Evolutionary conservation across 2,888 invertebrate genomes (phyloP).

Genomic region (Ormyrus rosae): DNA sequence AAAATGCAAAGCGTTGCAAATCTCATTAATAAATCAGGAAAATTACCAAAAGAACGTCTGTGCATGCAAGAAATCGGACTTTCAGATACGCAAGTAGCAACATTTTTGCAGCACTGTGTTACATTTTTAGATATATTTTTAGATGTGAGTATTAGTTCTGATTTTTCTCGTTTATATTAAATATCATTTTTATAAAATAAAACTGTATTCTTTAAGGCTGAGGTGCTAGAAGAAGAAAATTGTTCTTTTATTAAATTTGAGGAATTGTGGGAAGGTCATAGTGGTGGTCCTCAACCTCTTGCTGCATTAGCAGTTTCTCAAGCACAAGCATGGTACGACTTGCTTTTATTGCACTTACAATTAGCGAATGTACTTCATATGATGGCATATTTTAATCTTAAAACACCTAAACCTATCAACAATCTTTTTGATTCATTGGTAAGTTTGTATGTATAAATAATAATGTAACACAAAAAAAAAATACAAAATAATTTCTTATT

Average conservation of each 20-base stretch:
- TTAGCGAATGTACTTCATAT: slow-evolving; percentile 86
- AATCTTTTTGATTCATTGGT: slow-evolving; percentile 87
- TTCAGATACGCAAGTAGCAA: slow-evolving; percentile 78
- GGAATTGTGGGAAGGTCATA: slow-evolving; percentile 81
- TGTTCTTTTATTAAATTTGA: slow-evolving; percentile 78
- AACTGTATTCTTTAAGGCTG: slow-evolving; percentile 66
- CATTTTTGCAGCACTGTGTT: slow-evolving; percentile 75
- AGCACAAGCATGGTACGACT: slow-evolving; percentile 84
- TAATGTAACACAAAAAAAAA: background rate
- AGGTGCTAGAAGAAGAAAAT: slow-evolving; percentile 74
- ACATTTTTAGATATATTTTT: slow-evolving; percentile 79
- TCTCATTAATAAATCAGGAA: slow-evolving; percentile 88
- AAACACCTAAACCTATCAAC: slow-evolving; percentile 83
- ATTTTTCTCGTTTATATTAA: slow-evolving; percentile 59
- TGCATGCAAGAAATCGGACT: slow-evolving; percentile 87
- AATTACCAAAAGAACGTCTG: slow-evolving; percentile 89
- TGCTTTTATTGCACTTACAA: slow-evolving; percentile 89
- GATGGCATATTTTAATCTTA: slow-evolving; percentile 87
- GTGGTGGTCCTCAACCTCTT: slow-evolving; percentile 80
- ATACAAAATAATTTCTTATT: background rate
- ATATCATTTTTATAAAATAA: slow-evolving; percentile 1
- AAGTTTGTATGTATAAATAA: slow-evolving; percentile 59
- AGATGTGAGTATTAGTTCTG: slow-evolving; percentile 76
- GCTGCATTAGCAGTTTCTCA: slow-evolving; percentile 88
- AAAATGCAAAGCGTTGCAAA: slow-evolving; percentile 86